Conservation (phyloP, 1,140 invertebrate species). For the Drosophila erecta region DNA sequence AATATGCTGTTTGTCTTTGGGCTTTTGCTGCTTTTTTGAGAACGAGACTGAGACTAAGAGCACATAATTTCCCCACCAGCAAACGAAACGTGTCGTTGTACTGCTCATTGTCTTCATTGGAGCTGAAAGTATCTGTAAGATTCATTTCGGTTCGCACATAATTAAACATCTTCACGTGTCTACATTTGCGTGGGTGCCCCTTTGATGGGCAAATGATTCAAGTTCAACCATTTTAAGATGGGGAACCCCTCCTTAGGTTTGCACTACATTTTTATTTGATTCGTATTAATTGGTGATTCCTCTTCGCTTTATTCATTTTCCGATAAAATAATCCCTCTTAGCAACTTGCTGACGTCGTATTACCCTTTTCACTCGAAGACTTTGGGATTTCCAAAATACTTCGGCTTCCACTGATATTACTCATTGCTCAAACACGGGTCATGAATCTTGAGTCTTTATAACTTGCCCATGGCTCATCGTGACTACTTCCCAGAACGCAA, state of each 20-base stretch:
- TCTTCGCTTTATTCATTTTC: slow-evolving; percentile 39
- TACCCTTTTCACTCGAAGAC: slow-evolving; percentile 30
- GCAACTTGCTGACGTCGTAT: slow-evolving; percentile 4
- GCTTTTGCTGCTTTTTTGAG: slow-evolving; percentile 19
- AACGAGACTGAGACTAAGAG: slow-evolving; percentile 9
- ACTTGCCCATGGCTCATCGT: not conserved
- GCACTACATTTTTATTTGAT: not conserved
- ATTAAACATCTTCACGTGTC: slow-evolving; percentile 50
- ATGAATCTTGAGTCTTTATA: slow-evolving; percentile 12
- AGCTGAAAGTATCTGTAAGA: slow-evolving; percentile 52
- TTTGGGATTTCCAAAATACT: slow-evolving; percentile 17
- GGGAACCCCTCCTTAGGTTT: slow-evolving; percentile 27
- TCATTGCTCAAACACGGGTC: slow-evolving; percentile 1
- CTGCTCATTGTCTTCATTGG: slow-evolving; percentile 27
- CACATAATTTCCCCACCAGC: slow-evolving; percentile 47
- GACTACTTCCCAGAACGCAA: not conserved
- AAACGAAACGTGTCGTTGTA: slow-evolving; percentile 61
- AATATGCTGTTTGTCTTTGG: slow-evolving; percentile 41
- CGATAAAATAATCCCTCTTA: slow-evolving; percentile 27
- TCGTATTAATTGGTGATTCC: slow-evolving; percentile 47
- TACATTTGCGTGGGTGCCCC: slow-evolving; percentile 25
- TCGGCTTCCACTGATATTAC: slow-evolving; percentile 14
- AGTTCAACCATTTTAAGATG: slow-evolving; percentile 43
- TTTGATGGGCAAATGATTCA: slow-evolving; percentile 52
- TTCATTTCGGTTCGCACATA: slow-evolving; percentile 49